phyloP scores from a whole-genome alignment of 2,113 vertebrate species.

The Pelusios castaneus region DNA sequence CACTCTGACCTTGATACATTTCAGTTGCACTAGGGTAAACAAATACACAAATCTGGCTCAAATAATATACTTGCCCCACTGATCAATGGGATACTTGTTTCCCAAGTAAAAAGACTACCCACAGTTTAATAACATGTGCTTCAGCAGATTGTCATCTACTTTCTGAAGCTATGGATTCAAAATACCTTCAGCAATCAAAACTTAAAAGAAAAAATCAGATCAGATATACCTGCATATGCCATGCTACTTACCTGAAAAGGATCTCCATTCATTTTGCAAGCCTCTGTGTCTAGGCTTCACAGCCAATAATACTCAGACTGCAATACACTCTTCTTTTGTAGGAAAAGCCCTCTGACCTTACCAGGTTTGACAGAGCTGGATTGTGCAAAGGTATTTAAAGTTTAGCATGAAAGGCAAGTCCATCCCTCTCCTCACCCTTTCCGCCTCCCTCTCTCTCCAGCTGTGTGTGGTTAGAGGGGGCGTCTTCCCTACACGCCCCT shows the following conservation, averaged over 20 bases:
- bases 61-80: conserved; percentile 17
- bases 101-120: not conserved
- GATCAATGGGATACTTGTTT: not conserved
- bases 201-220: not conserved
- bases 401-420: not conserved
- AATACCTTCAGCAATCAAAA: not conserved
- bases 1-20: not conserved
- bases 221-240: not conserved
- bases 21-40: not conserved
- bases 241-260: conserved; percentile 40
- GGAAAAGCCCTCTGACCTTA: not conserved
- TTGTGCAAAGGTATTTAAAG: conserved; percentile 62
- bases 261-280: conserved; percentile 59
- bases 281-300: conserved; percentile 7
- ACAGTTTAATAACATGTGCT: not conserved
- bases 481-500: conserved; percentile 44
- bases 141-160: not conserved
- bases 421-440: not conserved
- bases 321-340: accelerated
- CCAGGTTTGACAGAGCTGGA: not conserved
- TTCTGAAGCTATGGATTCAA: conserved; percentile 8
- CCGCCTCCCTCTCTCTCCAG: conserved; percentile 26
- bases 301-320: accelerated
- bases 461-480: not conserved
- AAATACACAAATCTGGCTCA: not conserved